These are phyloP conservation scores for Melinopterus prodromus DNA, from an alignment of 2,888 invertebrate genomes.

Conservation along the genomic window DNA sequence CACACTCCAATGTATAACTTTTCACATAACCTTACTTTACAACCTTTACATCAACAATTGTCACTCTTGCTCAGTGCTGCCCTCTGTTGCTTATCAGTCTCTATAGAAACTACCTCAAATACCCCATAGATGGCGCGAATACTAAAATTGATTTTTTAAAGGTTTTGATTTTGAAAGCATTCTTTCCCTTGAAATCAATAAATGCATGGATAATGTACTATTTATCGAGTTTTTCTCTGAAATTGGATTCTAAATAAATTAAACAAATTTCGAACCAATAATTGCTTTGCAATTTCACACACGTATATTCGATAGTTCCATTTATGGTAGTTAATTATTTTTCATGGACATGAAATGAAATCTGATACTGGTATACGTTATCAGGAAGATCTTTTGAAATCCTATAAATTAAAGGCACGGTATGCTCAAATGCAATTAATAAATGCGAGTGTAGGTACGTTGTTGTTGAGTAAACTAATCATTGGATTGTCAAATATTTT, in stretches of 20 bases:
- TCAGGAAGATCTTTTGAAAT: not conserved
- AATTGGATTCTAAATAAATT: no score
- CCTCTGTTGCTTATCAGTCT: no score
- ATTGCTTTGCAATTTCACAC: no score
- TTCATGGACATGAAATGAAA: not conserved
- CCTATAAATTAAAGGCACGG: not conserved
- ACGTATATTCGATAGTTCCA: not conserved
- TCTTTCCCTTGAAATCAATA: no score
- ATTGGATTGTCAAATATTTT: not conserved
- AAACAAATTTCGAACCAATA: no score
- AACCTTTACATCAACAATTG: not conserved
- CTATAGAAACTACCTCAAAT: not conserved
- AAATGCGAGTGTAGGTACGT: no score
- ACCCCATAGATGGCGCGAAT: not conserved
- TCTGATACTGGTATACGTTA: not conserved
- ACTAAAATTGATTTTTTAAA: no score
- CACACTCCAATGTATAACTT: not conserved
- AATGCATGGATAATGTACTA: no score
- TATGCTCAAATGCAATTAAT: no score
- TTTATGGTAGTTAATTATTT: not conserved
- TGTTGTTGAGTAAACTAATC: not conserved
- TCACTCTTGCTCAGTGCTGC: no score
- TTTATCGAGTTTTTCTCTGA: no score
- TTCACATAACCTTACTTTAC: not conserved
- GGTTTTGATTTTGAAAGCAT: no score